These are phyloP conservation scores for Rhaphigaster nebulosa DNA, from an alignment of 2,888 invertebrate genomes.

Conservation along the genomic window DNA sequence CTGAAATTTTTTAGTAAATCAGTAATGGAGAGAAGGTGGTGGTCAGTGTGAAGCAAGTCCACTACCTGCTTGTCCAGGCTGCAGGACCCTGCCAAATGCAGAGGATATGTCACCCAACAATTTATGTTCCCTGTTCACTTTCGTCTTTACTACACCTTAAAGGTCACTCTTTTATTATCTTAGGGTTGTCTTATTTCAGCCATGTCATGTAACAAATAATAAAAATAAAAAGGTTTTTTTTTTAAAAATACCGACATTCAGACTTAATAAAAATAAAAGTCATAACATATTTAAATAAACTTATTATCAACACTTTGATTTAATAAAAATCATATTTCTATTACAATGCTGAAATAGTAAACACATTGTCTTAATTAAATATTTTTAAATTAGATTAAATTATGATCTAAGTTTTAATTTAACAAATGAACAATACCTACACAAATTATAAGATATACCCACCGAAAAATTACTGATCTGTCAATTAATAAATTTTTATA, in stretches of 20 bases:
- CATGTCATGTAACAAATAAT: not conserved
- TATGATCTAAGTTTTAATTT: not conserved
- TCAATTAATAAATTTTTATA: not conserved
- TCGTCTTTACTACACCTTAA: not conserved
- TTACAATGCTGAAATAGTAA: not conserved
- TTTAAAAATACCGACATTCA: not conserved
- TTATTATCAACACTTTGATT: not conserved
- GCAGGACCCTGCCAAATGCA: not conserved
- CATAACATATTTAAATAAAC: not conserved
- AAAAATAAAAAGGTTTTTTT: not conserved
- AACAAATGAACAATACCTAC: not conserved
- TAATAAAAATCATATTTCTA: not conserved
- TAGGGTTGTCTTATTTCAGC: not conserved
- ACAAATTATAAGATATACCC: not conserved
- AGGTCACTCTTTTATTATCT: not conserved
- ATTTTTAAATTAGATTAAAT: not conserved
- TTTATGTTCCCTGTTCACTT: not conserved
- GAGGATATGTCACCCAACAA: not conserved
- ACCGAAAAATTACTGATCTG: not conserved
- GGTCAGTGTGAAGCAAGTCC: not conserved
- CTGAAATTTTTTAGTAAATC: not conserved
- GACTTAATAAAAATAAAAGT: not conserved
- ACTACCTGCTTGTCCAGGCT: slow-evolving; percentile 1
- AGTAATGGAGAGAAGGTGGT: not conserved
- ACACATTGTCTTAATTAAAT: not conserved